Evolutionary conservation across 2,113 vertebrate genomes (phyloP).

Genomic region (Amphiprion ocellaris): DNA sequence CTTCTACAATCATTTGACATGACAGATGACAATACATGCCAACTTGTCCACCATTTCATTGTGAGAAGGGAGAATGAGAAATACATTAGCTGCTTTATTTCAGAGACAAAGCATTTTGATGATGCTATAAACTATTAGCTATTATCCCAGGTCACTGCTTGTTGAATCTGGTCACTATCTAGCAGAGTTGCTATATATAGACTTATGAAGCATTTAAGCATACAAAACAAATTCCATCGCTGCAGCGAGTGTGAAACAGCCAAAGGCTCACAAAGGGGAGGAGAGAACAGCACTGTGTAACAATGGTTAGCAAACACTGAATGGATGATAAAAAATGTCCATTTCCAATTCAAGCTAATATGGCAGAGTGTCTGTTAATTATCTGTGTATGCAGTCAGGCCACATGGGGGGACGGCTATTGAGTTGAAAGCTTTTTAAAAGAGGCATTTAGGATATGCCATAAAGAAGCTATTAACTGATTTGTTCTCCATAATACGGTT

Average conservation of each 20-base stretch:
- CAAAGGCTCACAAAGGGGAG: conserved; percentile 24
- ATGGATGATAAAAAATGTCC: conserved; percentile 48
- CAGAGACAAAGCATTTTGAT: background rate
- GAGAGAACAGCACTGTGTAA: conserved; percentile 12
- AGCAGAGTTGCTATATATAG: conserved; percentile 11
- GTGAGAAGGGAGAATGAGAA: background rate
- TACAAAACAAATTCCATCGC: conserved; percentile 33
- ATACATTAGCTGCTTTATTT: background rate
- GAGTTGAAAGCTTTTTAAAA: conserved; percentile 72
- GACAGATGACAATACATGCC: conserved; percentile 20
- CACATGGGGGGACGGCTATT: conserved; percentile 57
- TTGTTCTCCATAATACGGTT: conserved; percentile 62
- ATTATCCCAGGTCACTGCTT: background rate
- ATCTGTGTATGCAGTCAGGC: conserved; percentile 58
- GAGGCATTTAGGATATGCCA: conserved; percentile 59
- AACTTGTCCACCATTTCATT: background rate
- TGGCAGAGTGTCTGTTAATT: conserved; percentile 64
- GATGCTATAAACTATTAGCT: conserved; percentile 10
- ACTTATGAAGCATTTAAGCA: conserved; percentile 38
- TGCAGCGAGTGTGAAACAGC: background rate
- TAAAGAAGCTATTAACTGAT: conserved; percentile 74
- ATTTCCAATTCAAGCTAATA: conserved; percentile 51
- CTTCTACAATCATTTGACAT: conserved; percentile 8
- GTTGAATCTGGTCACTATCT: conserved; percentile 23
- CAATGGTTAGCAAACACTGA: conserved; percentile 57